Percentiles rank a stretch among this genome's conserved stretches.
phyloP scores from a whole-genome alignment of 1,140 invertebrate species.

The Hylyphantes graminicola region DNA sequence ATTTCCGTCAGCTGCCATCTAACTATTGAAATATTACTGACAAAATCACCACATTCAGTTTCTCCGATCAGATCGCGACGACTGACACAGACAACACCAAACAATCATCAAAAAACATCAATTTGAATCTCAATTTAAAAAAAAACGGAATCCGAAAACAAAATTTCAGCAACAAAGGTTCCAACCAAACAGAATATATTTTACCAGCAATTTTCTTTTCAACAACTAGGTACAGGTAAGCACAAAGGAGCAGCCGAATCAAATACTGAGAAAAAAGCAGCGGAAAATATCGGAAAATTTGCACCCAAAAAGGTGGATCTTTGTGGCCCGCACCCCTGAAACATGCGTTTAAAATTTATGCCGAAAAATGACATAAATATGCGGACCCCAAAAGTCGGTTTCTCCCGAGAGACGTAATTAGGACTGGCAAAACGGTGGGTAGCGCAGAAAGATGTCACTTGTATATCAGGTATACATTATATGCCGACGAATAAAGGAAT shows the following conservation, averaged over 20 bases:
- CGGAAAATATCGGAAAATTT: constrained; percentile 41
- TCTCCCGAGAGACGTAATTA: constrained; percentile 48
- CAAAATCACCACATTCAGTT: too few species aligned
- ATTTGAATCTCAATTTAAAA: constrained; percentile 22
- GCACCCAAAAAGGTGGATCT: constrained; percentile 44
- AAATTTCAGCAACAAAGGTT: neutral
- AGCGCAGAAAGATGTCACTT: constrained; percentile 14
- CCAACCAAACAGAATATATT: neutral
- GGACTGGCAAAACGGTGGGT: constrained; percentile 23
- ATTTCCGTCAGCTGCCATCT: too few species aligned
- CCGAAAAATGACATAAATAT: constrained; percentile 51
- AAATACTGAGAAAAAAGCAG: neutral
- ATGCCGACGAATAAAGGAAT: constrained; percentile 15
- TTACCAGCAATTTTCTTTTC: neutral
- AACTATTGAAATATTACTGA: too few species aligned
- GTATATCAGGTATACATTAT: constrained; percentile 42
- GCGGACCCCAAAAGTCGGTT: neutral
- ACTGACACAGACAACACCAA: neutral
- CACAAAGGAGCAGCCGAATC: neutral
- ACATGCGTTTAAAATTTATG: constrained; percentile 37
- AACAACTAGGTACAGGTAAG: neutral
- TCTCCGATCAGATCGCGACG: neutral
- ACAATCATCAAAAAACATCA: constrained; percentile 30
- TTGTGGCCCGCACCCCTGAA: neutral
- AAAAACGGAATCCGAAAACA: neutral